Evolutionary conservation across 2,888 invertebrate genomes (phyloP), one percentile per base, ranked within the genome.

Genomic region (Nesidiocoris tenuis): DNA sequence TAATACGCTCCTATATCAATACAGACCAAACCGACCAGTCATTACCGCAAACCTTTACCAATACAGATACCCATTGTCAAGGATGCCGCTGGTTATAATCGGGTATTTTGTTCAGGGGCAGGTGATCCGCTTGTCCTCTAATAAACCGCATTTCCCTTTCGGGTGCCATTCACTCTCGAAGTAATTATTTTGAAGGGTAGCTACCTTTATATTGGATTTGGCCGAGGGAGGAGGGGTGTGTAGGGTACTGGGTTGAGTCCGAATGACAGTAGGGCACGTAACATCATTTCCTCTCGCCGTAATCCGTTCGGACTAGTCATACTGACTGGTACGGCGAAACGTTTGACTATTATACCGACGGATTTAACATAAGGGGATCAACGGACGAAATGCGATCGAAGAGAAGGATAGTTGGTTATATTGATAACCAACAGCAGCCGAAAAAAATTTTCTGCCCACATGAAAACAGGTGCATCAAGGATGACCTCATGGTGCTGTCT

Each of bases 121-220:
- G 74, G 74, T 74, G 74, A 74, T 74, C 74, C 65, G 57, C 25
- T 59, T 74, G 74, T 74, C 74, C 74, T 56, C 74, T 74, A 55
- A 74, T 64, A 74, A 74, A 72, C 72, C 72, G 63, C 64, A 72
- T 61, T 71, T 61, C 61, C 23, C 68, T 55, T 68, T 65, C 19
- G 65, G n/a, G 16, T 65, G 25, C 25, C 19, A 22, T 67, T 67
- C 56, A 67, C 22, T 67, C n/a, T 56, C 22, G 70, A 70, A 57
- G 70, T 57, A 70, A 70, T 70, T 59, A 70, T 70, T 70, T 54
- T 12, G 39, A 39, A 39, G 39, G 39, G 39, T 39, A 39, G n/a
- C 39, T 7, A 39, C 39, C 12, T 3, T 12, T 39, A 12, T 3
- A 39, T n/a, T n/a, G 39, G 39, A 39, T 39, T 39, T 12, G 39